These are phyloP conservation scores for Pachyseris speciosa DNA, from an alignment of 64 coral and sea anemone species.

Conservation along the genomic window DNA sequence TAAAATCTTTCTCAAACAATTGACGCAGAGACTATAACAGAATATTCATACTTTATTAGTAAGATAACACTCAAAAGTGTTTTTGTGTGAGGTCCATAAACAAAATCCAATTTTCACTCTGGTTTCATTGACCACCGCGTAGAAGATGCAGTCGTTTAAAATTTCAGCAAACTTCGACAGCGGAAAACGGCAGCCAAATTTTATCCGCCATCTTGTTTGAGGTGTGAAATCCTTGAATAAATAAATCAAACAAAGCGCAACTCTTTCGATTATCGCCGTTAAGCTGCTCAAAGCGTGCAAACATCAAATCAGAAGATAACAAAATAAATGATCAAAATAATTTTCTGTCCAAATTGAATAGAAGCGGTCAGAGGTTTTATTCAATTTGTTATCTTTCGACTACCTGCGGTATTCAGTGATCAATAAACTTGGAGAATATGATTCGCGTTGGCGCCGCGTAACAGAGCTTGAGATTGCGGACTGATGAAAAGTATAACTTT, in stretches of 20 bases:
- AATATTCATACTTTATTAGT: slow-evolving; percentile 58
- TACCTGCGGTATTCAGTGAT: neutral
- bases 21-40: slow-evolving; percentile 18
- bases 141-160: neutral
- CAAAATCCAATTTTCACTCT: slow-evolving; percentile 49
- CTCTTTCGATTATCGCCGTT: neutral
- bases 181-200: neutral
- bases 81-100: slow-evolving; percentile 5
- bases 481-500: slow-evolving; percentile 15
- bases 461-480: neutral
- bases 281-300: slow-evolving; percentile 40
- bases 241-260: slow-evolving; percentile 30
- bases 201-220: slow-evolving; percentile 34
- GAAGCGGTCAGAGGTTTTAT: slow-evolving; percentile 33
- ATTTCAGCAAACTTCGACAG: neutral
- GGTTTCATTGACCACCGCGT: slow-evolving; percentile 19
- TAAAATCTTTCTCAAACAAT: slow-evolving; percentile 41
- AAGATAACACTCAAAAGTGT: slow-evolving; percentile 30
- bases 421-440: neutral
- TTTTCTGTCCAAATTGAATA: slow-evolving; percentile 47
- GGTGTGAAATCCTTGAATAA: slow-evolving; percentile 53
- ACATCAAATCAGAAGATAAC: slow-evolving; percentile 71
- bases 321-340: slow-evolving; percentile 85
- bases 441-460: slow-evolving; percentile 3
- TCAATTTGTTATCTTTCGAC: neutral